These are phyloP conservation scores for Zhuqinia jingwanae DNA, from an alignment of 2,888 invertebrate genomes.

Conservation along the genomic window DNA sequence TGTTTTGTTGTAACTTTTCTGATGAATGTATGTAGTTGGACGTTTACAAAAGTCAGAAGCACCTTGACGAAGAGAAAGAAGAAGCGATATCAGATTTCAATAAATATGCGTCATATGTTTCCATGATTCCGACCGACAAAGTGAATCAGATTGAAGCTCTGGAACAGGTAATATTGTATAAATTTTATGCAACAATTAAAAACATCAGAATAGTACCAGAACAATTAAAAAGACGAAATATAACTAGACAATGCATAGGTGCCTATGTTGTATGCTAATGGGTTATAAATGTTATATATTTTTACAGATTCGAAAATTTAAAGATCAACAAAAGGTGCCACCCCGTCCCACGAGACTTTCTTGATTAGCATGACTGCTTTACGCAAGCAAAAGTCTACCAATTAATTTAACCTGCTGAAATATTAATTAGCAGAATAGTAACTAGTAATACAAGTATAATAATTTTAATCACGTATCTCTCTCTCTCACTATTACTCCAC, in stretches of 20 bases:
- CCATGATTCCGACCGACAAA: conserved; percentile 44
- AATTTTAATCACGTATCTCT: no score
- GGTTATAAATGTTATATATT: no score
- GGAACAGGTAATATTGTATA: neutral
- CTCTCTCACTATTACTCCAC: no score
- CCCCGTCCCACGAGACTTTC: no score
- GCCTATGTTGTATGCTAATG: no score
- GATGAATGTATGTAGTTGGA: conserved; percentile 22
- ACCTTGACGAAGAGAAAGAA: conserved; percentile 31
- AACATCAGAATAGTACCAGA: neutral
- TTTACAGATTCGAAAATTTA: neutral
- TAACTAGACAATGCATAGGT: no score
- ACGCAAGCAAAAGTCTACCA: no score
- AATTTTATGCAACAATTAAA: neutral
- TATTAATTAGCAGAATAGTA: no score
- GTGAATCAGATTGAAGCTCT: conserved; percentile 48
- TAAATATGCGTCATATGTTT: neutral
- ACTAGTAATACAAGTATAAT: no score
- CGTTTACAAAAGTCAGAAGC: conserved; percentile 11
- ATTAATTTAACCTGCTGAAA: no score
- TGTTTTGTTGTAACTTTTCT: neutral
- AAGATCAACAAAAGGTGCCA: neutral
- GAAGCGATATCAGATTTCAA: conserved; percentile 39
- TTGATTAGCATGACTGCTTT: no score
- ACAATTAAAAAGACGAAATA: neutral